phyloP scores from a whole-genome alignment of 1,140 invertebrate species.

The Pteromalus puparum region DNA sequence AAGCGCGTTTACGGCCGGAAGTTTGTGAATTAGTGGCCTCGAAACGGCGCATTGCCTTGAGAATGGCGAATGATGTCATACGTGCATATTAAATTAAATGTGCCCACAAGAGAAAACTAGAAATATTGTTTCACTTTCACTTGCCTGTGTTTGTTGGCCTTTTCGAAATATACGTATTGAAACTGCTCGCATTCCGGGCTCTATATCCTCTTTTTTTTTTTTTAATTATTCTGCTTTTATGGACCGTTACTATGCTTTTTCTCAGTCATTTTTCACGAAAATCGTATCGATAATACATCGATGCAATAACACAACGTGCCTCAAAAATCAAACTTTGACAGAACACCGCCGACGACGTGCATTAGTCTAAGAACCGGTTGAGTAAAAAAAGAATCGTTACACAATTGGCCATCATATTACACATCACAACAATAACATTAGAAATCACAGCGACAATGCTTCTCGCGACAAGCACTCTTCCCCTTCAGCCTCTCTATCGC shows the following conservation, averaged over 20 bases:
- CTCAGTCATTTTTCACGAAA: neutral
- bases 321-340: too few species aligned
- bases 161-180: slow-evolving; percentile 16
- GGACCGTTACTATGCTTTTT: neutral
- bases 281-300: neutral
- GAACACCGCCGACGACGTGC: too few species aligned
- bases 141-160: slow-evolving; percentile 20
- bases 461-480: too few species aligned
- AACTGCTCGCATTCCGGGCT: neutral
- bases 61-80: slow-evolving; percentile 15
- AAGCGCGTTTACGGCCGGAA: neutral
- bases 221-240: neutral
- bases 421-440: neutral
- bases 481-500: neutral
- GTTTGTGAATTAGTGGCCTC: neutral
- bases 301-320: too few species aligned
- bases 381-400: neutral
- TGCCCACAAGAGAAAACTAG: slow-evolving; percentile 36
- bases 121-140: slow-evolving; percentile 45
- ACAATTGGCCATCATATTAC: neutral
- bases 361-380: too few species aligned
- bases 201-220: neutral
- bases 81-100: slow-evolving; percentile 20
- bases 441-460: neutral
- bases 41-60: neutral